phyloP scores from a whole-genome alignment of 2,888 invertebrate species.

The Atherix ibis region DNA sequence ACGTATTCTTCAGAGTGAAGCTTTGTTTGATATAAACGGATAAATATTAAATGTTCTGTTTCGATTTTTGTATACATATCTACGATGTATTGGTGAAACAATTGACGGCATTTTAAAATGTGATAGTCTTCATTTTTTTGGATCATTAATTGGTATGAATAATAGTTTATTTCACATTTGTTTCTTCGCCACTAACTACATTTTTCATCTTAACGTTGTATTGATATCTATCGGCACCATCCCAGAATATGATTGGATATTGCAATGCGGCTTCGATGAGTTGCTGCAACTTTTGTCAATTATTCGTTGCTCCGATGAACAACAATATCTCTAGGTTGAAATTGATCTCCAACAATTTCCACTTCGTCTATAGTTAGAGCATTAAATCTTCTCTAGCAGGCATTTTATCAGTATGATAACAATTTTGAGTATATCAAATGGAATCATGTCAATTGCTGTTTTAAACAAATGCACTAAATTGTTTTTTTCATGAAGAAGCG shows the following conservation, averaged over 20 bases:
- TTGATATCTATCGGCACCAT: neutral
- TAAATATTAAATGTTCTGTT: constrained; percentile 15
- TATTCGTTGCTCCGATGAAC: neutral
- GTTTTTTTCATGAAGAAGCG: constrained; percentile 2
- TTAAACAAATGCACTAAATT: neutral
- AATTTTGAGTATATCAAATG: neutral
- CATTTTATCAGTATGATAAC: too few relatives aligned
- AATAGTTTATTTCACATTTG: too few relatives aligned
- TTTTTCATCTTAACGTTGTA: too few relatives aligned
- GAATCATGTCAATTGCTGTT: neutral
- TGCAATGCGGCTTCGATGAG: neutral
- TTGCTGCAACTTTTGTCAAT: neutral
- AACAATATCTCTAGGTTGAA: neutral
- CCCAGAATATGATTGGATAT: constrained; percentile 1
- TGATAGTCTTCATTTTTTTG: constrained; percentile 4
- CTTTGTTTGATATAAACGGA: constrained; percentile 16
- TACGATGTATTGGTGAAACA: constrained; percentile 18
- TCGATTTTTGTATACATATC: constrained; percentile 19
- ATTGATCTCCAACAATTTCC: neutral
- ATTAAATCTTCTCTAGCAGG: too few relatives aligned
- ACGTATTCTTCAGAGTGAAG: constrained; percentile 6
- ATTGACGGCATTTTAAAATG: constrained; percentile 9
- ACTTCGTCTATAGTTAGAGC: neutral
- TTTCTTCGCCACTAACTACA: too few relatives aligned
- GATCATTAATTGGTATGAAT: constrained; percentile 9